Conservation (phyloP, 2,797 vertebrate species). For the Sebastiscus albofasciatus region DNA sequence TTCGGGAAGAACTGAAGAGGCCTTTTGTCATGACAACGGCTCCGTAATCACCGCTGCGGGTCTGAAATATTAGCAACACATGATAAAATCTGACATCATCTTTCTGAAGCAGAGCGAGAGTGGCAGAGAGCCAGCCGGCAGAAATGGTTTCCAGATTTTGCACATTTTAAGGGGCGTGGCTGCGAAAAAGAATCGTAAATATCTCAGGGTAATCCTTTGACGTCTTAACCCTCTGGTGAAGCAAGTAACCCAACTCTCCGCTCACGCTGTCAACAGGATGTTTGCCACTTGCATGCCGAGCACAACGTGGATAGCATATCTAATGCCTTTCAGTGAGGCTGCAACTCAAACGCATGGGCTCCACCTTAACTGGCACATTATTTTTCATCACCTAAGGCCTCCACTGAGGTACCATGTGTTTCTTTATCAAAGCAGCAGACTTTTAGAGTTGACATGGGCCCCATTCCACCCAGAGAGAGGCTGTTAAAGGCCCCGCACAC, state of each 20-base stretch:
- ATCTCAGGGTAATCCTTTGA: slow-evolving; percentile 48
- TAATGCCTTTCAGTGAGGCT: not conserved
- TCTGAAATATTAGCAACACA: slow-evolving; percentile 75
- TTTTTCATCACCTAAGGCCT: slow-evolving; percentile 22
- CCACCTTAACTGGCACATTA: not conserved
- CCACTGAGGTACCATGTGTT: slow-evolving; percentile 3
- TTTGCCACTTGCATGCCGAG: slow-evolving; percentile 13
- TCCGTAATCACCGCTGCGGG: slow-evolving; percentile 61
- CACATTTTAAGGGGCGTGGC: slow-evolving; percentile 50
- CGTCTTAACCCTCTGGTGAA: slow-evolving; percentile 38
- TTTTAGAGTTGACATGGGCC: slow-evolving; percentile 20
- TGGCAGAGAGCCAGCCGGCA: slow-evolving; percentile 25
- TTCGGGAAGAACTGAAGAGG: slow-evolving; percentile 51
- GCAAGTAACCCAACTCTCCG: slow-evolving; percentile 41
- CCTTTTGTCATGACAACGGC: slow-evolving; percentile 76
- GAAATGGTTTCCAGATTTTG: slow-evolving; percentile 77
- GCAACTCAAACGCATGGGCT: not conserved
- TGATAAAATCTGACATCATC: slow-evolving; percentile 79
- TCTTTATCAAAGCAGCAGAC: slow-evolving; percentile 39
- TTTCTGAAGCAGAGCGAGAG: slow-evolving; percentile 40
- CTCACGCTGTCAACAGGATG: slow-evolving; percentile 47
- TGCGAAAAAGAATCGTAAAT: slow-evolving; percentile 55
- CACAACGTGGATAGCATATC: slow-evolving; percentile 6
- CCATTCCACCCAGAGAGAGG: slow-evolving; percentile 33
- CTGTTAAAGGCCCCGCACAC: slow-evolving; percentile 37